Base-by-base conservation (phyloP, 2,113 vertebrate species). In the Chitala chitala region DNA sequence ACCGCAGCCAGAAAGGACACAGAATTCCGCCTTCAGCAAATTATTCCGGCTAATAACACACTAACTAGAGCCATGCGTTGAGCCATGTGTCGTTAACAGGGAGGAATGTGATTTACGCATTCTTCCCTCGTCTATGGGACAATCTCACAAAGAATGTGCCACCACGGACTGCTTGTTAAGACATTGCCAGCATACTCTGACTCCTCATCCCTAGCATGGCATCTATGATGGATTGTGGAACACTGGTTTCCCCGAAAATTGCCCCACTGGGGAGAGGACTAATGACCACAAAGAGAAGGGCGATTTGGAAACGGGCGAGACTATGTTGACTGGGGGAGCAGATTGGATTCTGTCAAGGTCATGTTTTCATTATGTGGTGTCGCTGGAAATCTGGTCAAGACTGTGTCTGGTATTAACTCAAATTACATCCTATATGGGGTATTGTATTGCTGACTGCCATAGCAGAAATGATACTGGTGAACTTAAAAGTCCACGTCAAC, bases 191-290 rank as follows among this genome's bases (percentile, higher is more conserved):
- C 50, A 48, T 10, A 54, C 48, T 22, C 61, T 51, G 29, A 66
- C 36, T 55, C 13, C 46, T 44, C 20, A 44, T 33, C 58, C 40
- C 51, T 55, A 33, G 51, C 54, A 20, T 54, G 48, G 61, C 73
- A 51, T 24, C 59, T 9, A 38, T 74, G 73, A 74, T 74, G 73
- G 73, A 74, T 74, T 66, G 50, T 63, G 44, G 46, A 44, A 51
- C 73, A 68, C 36, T 12, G 63, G 59, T 42, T 74, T 74, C 73
- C 73, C 46, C 55, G 73, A 66, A 74, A 74, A 74, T 74, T 74
- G 61, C 61, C 63, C 73, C 61, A 54, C 73, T 74, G 73, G 73
- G 73, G 61, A 59, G 56, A 51, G 55, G 20, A 73, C 40, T 63
- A 64, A 73, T 73, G 72, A 46, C 24, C 61, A 66, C 48, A 74